phyloP scores from a whole-genome alignment of 1,140 invertebrate genomes.

The Hermatobates lingyangjiaoensis region DNA sequence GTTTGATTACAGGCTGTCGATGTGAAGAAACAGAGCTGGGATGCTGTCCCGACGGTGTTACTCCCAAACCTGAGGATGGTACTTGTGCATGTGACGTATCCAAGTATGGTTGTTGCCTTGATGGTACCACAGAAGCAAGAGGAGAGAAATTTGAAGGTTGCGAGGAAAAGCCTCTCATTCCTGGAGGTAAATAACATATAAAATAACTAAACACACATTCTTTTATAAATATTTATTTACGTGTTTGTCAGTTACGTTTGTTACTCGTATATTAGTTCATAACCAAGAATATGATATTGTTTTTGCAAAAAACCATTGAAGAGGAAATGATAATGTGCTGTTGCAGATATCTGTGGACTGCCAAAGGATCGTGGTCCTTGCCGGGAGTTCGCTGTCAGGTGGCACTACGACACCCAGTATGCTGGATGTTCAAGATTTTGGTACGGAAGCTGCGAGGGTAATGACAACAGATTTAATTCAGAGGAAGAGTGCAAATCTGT shows the following conservation, averaged over 20 bases:
- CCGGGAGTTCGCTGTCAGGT: constrained; percentile 66
- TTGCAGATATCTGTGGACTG: constrained; percentile 46
- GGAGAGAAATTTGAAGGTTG: constrained; percentile 73
- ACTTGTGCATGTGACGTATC: constrained; percentile 61
- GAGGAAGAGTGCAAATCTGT: constrained; percentile 69
- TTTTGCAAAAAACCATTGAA: too few species aligned
- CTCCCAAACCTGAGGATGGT: constrained; percentile 44
- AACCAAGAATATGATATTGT: too few species aligned
- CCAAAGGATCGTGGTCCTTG: constrained; percentile 59
- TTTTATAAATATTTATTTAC: too few species aligned
- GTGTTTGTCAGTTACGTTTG: neutral
- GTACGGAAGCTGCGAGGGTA: constrained; percentile 89
- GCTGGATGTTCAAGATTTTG: constrained; percentile 82
- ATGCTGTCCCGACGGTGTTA: constrained; percentile 71
- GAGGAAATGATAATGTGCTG: too few species aligned
- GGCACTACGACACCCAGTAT: constrained; percentile 75
- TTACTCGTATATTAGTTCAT: too few species aligned
- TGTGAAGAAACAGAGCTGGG: constrained; percentile 60
- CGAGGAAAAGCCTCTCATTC: constrained; percentile 38
- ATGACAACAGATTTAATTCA: constrained; percentile 66
- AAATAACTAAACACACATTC: too few species aligned
- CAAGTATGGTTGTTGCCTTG: constrained; percentile 69
- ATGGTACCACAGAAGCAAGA: constrained; percentile 55
- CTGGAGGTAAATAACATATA: constrained; percentile 39
- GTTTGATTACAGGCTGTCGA: constrained; percentile 44